Conservation (phyloP, 2,888 invertebrate species). For the Bruchidius siliquastri region DNA sequence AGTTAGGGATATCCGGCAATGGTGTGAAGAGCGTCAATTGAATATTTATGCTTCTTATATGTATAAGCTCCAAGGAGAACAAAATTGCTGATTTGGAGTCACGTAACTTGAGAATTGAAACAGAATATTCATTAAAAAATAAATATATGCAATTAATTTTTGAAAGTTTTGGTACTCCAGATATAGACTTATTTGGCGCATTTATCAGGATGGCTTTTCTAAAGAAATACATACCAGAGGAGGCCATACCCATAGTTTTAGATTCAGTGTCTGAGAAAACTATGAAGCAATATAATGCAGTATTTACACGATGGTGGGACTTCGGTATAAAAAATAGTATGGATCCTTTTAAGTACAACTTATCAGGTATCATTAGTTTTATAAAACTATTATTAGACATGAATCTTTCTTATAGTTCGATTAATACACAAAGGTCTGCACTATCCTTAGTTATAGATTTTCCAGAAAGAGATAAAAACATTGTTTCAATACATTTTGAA, state of each 20-base stretch:
- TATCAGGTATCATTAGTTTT: too few relatives aligned
- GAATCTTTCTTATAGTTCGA: too few relatives aligned
- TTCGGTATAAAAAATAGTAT: neutral
- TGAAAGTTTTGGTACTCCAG: constrained; percentile 6
- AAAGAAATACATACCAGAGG: neutral
- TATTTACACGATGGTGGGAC: neutral
- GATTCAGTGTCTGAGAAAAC: neutral
- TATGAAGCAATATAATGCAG: neutral
- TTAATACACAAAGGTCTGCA: too few relatives aligned
- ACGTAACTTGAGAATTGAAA: constrained; percentile 9
- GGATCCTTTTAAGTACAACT: neutral
- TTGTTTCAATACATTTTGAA: too few relatives aligned
- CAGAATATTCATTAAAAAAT: constrained; percentile 10
- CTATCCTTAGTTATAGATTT: too few relatives aligned
- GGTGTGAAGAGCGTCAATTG: constrained; percentile 7
- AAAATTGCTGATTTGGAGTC: constrained; percentile 17
- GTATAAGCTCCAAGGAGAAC: constrained; percentile 1
- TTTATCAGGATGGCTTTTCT: constrained; percentile 2
- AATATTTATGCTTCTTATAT: constrained; percentile 3
- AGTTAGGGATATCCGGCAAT: constrained; percentile 6
- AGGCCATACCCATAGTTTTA: neutral
- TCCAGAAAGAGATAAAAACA: too few relatives aligned
- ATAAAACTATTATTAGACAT: too few relatives aligned
- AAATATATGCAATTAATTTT: constrained; percentile 3
- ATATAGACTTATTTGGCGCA: constrained; percentile 7